Evolutionary conservation across 2,888 invertebrate genomes (phyloP), one percentile per base, ranked within the genome.

Genomic region (Heliconius erato): DNA sequence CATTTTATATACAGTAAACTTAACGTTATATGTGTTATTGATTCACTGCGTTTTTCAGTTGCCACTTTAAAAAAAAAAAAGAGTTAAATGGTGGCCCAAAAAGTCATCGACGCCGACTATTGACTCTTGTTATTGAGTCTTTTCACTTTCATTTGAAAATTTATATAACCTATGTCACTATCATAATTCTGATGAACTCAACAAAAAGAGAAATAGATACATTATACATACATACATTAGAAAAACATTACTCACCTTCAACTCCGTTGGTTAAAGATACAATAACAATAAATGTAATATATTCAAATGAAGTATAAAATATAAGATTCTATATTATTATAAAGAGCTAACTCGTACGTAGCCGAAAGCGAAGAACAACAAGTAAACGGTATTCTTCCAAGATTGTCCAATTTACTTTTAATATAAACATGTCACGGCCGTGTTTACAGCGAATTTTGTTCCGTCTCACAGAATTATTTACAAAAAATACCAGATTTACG

Each of bases 361-460:
- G 11, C 71, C 26, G 14, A 23, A 72, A 9, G 72, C 72, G 26
- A 28, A 44, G 44, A 40, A 44, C n/a, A n/a, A 71, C 11, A 71
- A 40, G 26, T 49, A 49, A 49, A 49, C 26, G n/a, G 40, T 40
- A 72, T 44, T 49, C 26, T 26, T n/a, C 26, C 44, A 44, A 72
- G 3, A 49, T 49, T 26, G 40, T 49, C 26, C 49, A 72, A 72
- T 72, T 72, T 72, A 28, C 9, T 72, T 72, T 72, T 72, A 26
- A 72, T 49, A 44, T 7, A 72, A 67, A 49, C 44, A 40, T 44
- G 71, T 44, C 40, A 26, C n/a, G n/a, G 28, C 26, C 72, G 1
- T 28, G 44, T 26, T 49, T 19, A 28, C 72, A 72, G 16, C 19
- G 44, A 49, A 49, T 72, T 44, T 40, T 44, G 7, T 14, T 26